Conservation (phyloP, 2,888 invertebrate genomes). For the Camponotus fellah region DNA sequence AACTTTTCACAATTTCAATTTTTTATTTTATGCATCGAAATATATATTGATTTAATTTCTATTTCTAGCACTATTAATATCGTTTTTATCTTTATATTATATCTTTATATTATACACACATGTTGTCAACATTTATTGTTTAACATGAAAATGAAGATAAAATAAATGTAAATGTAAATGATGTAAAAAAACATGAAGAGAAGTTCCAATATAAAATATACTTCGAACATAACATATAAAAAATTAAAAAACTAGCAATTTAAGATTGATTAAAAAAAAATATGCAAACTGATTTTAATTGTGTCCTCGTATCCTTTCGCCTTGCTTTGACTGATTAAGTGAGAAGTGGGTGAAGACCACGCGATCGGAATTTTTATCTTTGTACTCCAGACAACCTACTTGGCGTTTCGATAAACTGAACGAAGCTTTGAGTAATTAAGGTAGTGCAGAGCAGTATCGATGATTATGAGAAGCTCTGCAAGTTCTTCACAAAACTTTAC, state of each 20-base stretch:
- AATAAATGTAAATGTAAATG: too few species aligned
- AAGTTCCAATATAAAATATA: neutral
- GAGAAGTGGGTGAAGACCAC: neutral
- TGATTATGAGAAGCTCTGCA: slow-evolving; percentile 4
- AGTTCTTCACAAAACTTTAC: neutral
- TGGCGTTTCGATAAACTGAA: slow-evolving; percentile 38
- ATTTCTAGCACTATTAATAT: neutral
- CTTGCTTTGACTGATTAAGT: neutral
- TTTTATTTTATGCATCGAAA: neutral
- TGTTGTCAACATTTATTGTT: neutral
- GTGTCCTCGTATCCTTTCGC: neutral
- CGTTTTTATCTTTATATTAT: neutral
- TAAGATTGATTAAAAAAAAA: slow-evolving; percentile 12
- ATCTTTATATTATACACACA: neutral
- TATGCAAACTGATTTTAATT: slow-evolving; percentile 61
- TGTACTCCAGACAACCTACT: neutral
- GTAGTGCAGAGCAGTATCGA: slow-evolving; percentile 26
- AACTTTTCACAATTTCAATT: neutral
- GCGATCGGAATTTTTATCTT: slow-evolving; percentile 32
- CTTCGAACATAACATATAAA: neutral
- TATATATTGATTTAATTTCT: neutral
- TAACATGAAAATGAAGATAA: neutral
- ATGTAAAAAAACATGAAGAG: neutral
- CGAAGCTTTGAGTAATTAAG: slow-evolving; percentile 48
- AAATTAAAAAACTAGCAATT: slow-evolving; percentile 35